These are phyloP conservation scores for Alfaro cultratus DNA, from an alignment of 2,797 vertebrate species.

Conservation along the genomic window DNA sequence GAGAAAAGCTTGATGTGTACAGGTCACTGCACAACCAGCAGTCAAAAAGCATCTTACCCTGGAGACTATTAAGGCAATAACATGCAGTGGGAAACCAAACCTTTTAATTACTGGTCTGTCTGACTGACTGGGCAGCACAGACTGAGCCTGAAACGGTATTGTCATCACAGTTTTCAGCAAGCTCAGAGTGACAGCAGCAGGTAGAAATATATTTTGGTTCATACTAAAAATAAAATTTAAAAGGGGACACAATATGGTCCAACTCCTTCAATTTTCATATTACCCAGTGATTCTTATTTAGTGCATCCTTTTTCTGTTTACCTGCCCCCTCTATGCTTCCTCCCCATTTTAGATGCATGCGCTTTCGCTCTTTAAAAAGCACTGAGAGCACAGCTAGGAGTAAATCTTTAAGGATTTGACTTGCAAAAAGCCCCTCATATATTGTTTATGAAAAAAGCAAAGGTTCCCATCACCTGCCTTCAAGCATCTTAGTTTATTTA, in stretches of 20 bases:
- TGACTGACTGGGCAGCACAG: slow-evolving; percentile 44
- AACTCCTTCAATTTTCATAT: slow-evolving; percentile 62
- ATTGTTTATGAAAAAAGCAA: slow-evolving; percentile 92
- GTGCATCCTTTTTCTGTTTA: slow-evolving; percentile 71
- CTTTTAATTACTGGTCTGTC: slow-evolving; percentile 75
- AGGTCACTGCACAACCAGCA: slow-evolving; percentile 86
- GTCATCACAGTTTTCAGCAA: slow-evolving; percentile 33
- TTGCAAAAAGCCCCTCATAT: slow-evolving; percentile 98
- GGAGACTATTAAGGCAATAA: slow-evolving; percentile 70
- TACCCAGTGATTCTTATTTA: slow-evolving; percentile 62
- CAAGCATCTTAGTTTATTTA: slow-evolving; percentile 87
- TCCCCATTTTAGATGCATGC: slow-evolving; percentile 59
- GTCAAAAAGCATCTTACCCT: slow-evolving; percentile 79
- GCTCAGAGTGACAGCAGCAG: slow-evolving; percentile 41
- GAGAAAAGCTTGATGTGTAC: slow-evolving; percentile 80
- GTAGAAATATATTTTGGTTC: slow-evolving; percentile 45
- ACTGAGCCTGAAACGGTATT: slow-evolving; percentile 48
- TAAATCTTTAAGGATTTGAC: slow-evolving; percentile 93
- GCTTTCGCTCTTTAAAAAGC: slow-evolving; percentile 72
- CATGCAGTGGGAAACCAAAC: slow-evolving; percentile 63
- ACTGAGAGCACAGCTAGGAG: slow-evolving; percentile 60
- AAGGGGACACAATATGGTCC: slow-evolving; percentile 3
- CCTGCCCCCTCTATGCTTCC: slow-evolving; percentile 42
- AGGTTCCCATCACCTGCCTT: slow-evolving; percentile 81
- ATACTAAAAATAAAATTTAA: slow-evolving; percentile 38